These are phyloP conservation scores for Drosophila athabasca DNA, from an alignment of 1,140 invertebrate species.

Conservation along the genomic window DNA sequence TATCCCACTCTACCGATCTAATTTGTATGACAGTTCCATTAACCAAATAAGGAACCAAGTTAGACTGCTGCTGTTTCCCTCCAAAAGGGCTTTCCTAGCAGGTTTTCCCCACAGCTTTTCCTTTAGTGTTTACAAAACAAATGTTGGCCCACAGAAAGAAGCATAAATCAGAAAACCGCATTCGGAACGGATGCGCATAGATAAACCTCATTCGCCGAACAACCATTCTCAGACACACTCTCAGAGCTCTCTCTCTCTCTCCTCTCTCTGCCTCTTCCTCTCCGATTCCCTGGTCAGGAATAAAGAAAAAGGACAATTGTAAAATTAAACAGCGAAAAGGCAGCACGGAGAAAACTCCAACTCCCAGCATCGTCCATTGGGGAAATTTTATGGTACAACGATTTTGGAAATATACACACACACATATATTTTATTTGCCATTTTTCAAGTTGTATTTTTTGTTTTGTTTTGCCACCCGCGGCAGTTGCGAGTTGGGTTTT, in stretches of 20 bases:
- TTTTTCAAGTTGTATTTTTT: constrained; percentile 28
- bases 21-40: too few species aligned
- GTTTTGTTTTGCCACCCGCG: constrained; percentile 20
- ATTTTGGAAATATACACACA: constrained; percentile 63
- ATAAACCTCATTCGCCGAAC: constrained; percentile 40
- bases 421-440: constrained; percentile 30
- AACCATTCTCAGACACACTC: background rate
- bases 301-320: constrained; percentile 75
- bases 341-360: constrained; percentile 44
- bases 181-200: constrained; percentile 67
- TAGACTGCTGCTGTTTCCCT: background rate
- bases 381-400: constrained; percentile 81
- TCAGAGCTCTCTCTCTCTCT: background rate
- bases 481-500: constrained; percentile 23
- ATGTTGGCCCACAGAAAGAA: constrained; percentile 68
- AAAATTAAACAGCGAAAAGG: constrained; percentile 79
- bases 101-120: constrained; percentile 16
- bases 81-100: background rate
- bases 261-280: too few species aligned
- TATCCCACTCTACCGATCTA: too few species aligned
- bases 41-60: background rate
- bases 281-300: constrained; percentile 35
- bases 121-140: constrained; percentile 59
- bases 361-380: constrained; percentile 64
- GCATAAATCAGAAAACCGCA: constrained; percentile 76